phyloP scores from a whole-genome alignment of 2,113 vertebrate species.

The Bos indicus region DNA sequence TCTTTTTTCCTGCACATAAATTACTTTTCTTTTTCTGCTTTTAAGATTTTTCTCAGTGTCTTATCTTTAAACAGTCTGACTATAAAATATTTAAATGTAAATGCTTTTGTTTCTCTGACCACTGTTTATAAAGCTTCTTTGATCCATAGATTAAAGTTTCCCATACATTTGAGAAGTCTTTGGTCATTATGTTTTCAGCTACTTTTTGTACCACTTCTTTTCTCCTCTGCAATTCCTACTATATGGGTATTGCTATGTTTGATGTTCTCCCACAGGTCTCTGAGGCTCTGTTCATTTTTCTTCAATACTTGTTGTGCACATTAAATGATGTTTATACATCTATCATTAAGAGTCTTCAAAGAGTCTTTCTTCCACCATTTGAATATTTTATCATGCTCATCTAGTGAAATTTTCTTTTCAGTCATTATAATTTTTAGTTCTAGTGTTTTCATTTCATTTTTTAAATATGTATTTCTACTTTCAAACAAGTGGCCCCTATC shows the following conservation, averaged over 20 bases:
- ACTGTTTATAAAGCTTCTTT: neutral
- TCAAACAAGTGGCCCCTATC: neutral
- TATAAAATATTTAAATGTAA: neutral
- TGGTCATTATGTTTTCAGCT: neutral
- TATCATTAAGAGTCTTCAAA: neutral
- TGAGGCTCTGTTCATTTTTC: neutral
- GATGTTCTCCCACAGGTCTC: neutral
- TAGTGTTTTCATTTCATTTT: neutral
- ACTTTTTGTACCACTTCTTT: neutral
- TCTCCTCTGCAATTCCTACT: neutral
- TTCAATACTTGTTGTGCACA: neutral
- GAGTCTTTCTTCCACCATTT: neutral
- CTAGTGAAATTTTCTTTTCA: neutral
- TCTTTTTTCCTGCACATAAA: neutral
- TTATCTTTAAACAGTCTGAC: neutral
- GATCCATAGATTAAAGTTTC: neutral
- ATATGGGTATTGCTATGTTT: neutral
- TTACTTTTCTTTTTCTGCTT: neutral
- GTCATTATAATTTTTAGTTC: neutral
- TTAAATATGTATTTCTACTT: neutral
- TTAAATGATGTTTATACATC: neutral
- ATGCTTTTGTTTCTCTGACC: neutral
- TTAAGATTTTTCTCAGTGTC: neutral
- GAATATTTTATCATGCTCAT: neutral
- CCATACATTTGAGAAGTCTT: neutral